Conservation (phyloP, 2,888 invertebrate genomes). For the Homarus gammarus region DNA sequence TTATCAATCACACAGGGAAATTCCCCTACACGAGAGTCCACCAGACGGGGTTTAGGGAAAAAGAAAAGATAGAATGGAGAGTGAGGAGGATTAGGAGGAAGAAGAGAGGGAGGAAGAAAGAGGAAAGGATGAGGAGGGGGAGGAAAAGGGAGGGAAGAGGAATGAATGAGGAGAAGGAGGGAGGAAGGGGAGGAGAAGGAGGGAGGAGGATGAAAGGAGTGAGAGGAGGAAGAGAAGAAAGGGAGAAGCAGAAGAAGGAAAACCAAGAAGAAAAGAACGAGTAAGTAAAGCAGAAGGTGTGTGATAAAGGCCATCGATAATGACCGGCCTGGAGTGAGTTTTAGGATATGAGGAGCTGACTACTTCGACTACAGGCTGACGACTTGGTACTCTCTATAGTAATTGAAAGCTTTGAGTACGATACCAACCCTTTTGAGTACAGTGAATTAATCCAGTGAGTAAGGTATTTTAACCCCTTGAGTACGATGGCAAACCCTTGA, state of each 20-base stretch:
- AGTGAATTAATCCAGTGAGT: too few species aligned
- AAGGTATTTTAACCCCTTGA: too few species aligned
- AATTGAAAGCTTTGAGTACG: too few species aligned
- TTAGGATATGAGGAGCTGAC: too few species aligned
- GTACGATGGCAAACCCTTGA: too few species aligned
- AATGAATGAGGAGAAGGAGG: neutral
- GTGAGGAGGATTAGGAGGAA: neutral
- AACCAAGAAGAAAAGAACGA: neutral
- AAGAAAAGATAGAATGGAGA: too few species aligned
- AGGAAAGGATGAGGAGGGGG: neutral
- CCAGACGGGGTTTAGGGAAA: neutral
- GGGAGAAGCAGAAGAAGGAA: neutral
- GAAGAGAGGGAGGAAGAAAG: neutral
- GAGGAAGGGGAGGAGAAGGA: neutral
- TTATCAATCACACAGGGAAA: constrained; percentile 36
- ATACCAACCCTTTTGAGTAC: too few species aligned
- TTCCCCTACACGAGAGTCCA: neutral
- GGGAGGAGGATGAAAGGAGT: neutral
- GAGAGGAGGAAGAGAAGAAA: neutral
- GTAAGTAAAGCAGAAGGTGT: neutral
- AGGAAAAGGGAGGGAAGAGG: constrained; percentile 12
- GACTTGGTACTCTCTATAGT: too few species aligned
- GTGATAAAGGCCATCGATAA: neutral
- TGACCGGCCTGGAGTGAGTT: too few species aligned
- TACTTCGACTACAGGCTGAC: too few species aligned